These are phyloP conservation scores for Chrysemys picta DNA, from an alignment of 2,113 vertebrate genomes.

Conservation along the genomic window DNA sequence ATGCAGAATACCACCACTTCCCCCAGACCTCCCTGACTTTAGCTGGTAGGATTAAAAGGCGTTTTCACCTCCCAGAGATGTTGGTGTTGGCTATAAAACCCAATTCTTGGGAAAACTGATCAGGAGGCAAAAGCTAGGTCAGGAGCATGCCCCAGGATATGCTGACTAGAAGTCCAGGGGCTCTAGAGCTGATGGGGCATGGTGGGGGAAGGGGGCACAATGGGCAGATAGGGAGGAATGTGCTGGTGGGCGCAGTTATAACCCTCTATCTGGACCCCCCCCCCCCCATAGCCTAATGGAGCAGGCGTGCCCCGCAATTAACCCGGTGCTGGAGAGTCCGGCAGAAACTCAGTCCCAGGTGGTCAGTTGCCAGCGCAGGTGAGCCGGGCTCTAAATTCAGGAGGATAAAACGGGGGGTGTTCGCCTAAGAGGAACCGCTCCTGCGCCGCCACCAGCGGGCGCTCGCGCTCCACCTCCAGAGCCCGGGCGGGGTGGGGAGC, in stretches of 20 bases:
- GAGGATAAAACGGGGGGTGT: no score
- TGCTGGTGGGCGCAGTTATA: neutral
- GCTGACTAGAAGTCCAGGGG: neutral
- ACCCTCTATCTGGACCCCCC: no score
- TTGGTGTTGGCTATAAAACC: neutral
- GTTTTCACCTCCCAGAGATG: neutral
- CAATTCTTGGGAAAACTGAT: neutral
- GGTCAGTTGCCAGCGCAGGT: neutral
- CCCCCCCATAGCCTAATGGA: neutral
- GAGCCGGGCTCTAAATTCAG: neutral
- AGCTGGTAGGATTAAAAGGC: neutral
- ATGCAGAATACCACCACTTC: neutral
- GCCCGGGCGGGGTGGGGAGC: neutral
- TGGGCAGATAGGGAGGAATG: no score
- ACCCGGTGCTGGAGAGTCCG: neutral
- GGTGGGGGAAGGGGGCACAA: no score
- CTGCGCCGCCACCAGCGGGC: neutral
- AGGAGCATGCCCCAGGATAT: neutral
- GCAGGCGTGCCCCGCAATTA: neutral
- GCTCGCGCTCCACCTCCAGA: neutral
- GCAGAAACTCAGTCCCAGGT: neutral
- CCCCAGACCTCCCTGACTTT: neutral
- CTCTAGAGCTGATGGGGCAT: accelerated
- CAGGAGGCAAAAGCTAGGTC: neutral
- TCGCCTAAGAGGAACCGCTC: neutral